Base-by-base conservation (phyloP, 2,797 vertebrate genomes). In the Triplophysa bombifrons region DNA sequence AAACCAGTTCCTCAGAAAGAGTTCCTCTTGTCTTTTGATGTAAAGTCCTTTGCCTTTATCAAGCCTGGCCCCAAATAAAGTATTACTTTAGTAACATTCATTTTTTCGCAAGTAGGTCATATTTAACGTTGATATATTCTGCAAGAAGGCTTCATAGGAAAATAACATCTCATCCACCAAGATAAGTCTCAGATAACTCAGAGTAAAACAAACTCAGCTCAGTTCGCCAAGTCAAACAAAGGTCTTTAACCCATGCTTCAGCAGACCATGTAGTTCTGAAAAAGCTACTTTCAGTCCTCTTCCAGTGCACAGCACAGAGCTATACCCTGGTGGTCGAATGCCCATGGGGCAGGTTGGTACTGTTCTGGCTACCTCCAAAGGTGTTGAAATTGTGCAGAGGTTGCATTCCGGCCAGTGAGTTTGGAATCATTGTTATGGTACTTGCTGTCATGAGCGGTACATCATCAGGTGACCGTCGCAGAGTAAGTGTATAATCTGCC, bases 261-360 rank as follows among this genome's bases (percentile, higher is more conserved):
- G 67, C 68, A 77, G 74, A 75, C 34, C 73, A 72, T 63, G 50
- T 27, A 79, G 56, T 76, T 51, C 67, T 19, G 55, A 73, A 61
- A 84, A 44, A 41, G 25, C 9, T 74, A 76, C 75, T 78, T 80
- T 76, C 46, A 72, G 22, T 25, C 56, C 56, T 14, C 58, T 27
- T 60, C 11, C 22, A 63, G 64, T 72, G 27, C 9, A 56, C 14
- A 7, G 71, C 55, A 4, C 9, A 61, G 84, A 96, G 94, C 96
- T 98, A 99, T 98, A 99, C 97, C 74, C 97, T 87, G 10, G 97
- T 98, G 80, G 97, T 99, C 0, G 97, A 99, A 89, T 99, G 97
- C 80, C 96, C 97, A 46, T 98, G 97, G 74, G 97, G 97, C 51
- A 98, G 80, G 88, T 96, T 99, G 83, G 94, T 96, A 93, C 95